These are phyloP conservation scores for Amorpha juglandis DNA, from an alignment of 2,888 invertebrate species.

Conservation along the genomic window DNA sequence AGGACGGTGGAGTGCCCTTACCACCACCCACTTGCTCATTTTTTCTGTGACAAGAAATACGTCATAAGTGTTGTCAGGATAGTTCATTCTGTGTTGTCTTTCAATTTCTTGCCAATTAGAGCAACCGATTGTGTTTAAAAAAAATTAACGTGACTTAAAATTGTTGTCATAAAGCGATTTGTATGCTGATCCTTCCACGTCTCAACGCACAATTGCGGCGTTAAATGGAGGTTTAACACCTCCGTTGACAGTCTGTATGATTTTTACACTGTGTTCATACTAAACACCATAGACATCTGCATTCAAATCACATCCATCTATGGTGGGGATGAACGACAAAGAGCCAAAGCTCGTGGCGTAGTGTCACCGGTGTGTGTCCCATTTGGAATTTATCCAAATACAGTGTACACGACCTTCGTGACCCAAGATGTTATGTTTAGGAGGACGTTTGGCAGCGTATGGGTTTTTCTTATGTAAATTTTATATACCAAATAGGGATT, in stretches of 20 bases:
- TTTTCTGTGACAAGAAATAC: too few relatives aligned
- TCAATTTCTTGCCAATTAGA: too few relatives aligned
- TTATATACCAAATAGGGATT: not conserved
- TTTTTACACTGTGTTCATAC: not conserved
- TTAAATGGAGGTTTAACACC: too few relatives aligned
- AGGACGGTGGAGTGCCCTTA: too few relatives aligned
- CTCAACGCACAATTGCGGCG: too few relatives aligned
- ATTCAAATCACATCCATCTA: not conserved
- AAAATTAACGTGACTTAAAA: too few relatives aligned
- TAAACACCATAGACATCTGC: not conserved
- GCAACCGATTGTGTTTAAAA: too few relatives aligned
- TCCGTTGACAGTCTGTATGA: not conserved
- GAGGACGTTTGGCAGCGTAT: constrained; percentile 6
- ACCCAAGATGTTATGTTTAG: constrained; percentile 10
- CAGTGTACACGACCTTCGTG: constrained; percentile 15
- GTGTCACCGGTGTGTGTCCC: constrained; percentile 8
- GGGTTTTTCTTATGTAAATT: not conserved
- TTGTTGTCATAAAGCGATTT: too few relatives aligned
- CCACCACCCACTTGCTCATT: too few relatives aligned
- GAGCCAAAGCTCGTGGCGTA: constrained; percentile 1
- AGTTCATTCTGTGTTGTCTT: too few relatives aligned
- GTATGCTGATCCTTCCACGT: too few relatives aligned
- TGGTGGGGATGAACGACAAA: constrained; percentile 11
- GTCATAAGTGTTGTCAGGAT: too few relatives aligned
- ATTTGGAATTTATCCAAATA: constrained; percentile 19